Evolutionary conservation across 2,888 invertebrate species (phyloP).

Genomic region (Gryllus longicercus): DNA sequence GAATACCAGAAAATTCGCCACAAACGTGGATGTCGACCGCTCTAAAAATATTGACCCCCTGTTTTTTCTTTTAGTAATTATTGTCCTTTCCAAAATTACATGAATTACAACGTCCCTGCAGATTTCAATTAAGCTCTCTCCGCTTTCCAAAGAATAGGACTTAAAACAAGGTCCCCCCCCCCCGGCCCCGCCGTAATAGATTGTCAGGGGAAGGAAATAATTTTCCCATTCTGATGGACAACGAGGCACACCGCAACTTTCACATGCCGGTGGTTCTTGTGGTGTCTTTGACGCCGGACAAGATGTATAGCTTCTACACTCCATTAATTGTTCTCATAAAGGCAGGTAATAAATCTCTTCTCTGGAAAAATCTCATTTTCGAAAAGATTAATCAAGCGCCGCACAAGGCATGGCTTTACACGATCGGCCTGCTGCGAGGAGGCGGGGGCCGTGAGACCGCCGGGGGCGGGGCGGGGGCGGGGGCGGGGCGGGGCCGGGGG

Average conservation of each 20-base stretch:
- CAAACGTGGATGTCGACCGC: no score
- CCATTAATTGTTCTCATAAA: conserved; percentile 8
- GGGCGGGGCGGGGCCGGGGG: neutral
- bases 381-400: conserved; percentile 3
- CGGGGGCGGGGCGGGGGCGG: neutral
- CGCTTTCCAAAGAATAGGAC: no score
- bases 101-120: no score
- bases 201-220: no score
- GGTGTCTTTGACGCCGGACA: neutral
- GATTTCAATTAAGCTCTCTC: no score
- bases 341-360: conserved; percentile 7
- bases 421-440: neutral
- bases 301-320: conserved; percentile 1
- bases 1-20: no score
- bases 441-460: neutral
- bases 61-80: no score
- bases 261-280: neutral
- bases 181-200: no score
- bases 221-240: neutral
- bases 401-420: neutral
- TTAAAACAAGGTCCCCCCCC: no score
- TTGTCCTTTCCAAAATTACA: no score
- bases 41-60: no score
- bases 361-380: neutral
- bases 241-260: neutral